Conservation (phyloP, 2,888 invertebrate species). For the Trichopoda pennipes region DNA sequence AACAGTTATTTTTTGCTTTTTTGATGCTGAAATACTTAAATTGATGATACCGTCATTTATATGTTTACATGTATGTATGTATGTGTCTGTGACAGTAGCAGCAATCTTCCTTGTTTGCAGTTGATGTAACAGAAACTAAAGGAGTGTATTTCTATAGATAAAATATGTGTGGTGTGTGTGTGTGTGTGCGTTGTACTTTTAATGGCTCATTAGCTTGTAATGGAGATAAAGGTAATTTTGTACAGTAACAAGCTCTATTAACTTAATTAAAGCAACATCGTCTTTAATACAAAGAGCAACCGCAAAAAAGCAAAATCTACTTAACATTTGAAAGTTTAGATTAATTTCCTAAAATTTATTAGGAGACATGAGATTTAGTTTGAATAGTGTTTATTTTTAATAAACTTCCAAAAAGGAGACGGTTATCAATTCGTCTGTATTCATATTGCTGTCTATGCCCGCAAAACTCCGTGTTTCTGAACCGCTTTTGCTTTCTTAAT, state of each 20-base stretch:
- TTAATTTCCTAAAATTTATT: too few relatives aligned
- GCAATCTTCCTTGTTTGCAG: background rate
- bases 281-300: background rate
- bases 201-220: constrained; percentile 55
- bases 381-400: too few relatives aligned
- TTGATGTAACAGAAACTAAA: too few relatives aligned
- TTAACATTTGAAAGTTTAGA: too few relatives aligned
- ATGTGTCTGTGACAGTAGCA: constrained; percentile 9
- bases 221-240: constrained; percentile 47
- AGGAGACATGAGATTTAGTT: too few relatives aligned
- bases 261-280: constrained; percentile 28
- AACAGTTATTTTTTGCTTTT: background rate
- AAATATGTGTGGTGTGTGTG: background rate
- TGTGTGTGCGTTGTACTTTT: constrained; percentile 30
- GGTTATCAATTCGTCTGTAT: too few relatives aligned
- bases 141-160: background rate
- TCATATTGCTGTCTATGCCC: too few relatives aligned
- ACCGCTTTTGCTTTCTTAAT: too few relatives aligned
- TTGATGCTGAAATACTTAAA: constrained; percentile 45
- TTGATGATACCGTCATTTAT: constrained; percentile 64
- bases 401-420: too few relatives aligned
- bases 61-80: background rate
- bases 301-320: background rate
- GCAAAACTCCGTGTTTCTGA: too few relatives aligned
- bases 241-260: constrained; percentile 39